Percentiles rank a stretch among this genome's conserved stretches.
Evolutionary conservation across 2,888 invertebrate species (phyloP).

Genomic region (Xylophagus ater): DNA sequence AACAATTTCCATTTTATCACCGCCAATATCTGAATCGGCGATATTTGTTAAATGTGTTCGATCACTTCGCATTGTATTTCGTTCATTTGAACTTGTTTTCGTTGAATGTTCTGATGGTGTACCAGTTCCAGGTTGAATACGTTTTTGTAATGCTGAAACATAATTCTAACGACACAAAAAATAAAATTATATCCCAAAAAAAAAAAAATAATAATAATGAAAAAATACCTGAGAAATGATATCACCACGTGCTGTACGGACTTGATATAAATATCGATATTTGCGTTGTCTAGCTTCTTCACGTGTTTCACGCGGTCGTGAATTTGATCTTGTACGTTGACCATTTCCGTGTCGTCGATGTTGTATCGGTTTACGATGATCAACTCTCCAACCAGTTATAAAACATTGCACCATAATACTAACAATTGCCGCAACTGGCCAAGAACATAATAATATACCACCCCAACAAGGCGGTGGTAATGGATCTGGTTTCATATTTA

Average conservation of each 20-base stretch:
- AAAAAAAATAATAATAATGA: slow-evolving; percentile 19
- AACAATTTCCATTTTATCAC: slow-evolving; percentile 39
- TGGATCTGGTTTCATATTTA: slow-evolving; percentile 37
- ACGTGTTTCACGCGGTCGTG: slow-evolving; percentile 59
- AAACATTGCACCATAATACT: slow-evolving; percentile 39
- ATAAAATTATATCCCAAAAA: too few species aligned
- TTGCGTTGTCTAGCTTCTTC: slow-evolving; percentile 73
- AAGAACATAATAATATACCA: slow-evolving; percentile 35
- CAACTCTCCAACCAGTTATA: slow-evolving; percentile 39
- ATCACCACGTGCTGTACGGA: slow-evolving; percentile 79
- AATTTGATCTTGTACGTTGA: slow-evolving; percentile 28
- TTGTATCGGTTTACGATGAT: slow-evolving; percentile 34
- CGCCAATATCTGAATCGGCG: slow-evolving; percentile 50
- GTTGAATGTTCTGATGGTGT: slow-evolving; percentile 43
- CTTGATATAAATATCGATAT: slow-evolving; percentile 80
- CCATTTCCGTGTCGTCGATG: slow-evolving; percentile 23
- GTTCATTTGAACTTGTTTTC: slow-evolving; percentile 51
- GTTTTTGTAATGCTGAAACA: slow-evolving; percentile 67
- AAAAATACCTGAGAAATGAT: slow-evolving; percentile 68
- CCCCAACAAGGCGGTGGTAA: slow-evolving; percentile 38
- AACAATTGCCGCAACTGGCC: slow-evolving; percentile 36
- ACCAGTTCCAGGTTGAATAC: slow-evolving; percentile 50
- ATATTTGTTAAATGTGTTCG: slow-evolving; percentile 65
- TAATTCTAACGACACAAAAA: too few species aligned
- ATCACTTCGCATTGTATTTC: slow-evolving; percentile 66